Evolutionary conservation across 2,888 invertebrate species (phyloP).

Genomic region (Salpingus planirostris): DNA sequence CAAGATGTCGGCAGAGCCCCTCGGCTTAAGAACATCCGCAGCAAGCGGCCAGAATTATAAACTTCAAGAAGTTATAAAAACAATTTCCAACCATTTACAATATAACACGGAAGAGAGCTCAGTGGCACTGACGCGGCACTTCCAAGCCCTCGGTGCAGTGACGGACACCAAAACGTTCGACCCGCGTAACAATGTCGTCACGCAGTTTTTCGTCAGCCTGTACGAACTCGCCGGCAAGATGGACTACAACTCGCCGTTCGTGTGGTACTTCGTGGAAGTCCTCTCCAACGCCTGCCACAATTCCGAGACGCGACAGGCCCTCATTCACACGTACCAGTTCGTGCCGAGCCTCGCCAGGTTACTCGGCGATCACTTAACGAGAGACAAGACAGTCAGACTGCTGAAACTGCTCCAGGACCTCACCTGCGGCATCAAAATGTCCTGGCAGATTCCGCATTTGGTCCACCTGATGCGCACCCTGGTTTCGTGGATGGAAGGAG

Average conservation of each 20-base stretch:
- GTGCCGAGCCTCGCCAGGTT: conserved; percentile 55
- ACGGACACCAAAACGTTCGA: conserved; percentile 59
- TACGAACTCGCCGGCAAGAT: conserved; percentile 55
- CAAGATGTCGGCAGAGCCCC: too few relatives aligned
- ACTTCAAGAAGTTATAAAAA: too few relatives aligned
- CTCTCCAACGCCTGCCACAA: conserved; percentile 55
- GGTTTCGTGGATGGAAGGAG: conserved; percentile 55
- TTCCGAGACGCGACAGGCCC: conserved; percentile 50
- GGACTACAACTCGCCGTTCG: conserved; percentile 48
- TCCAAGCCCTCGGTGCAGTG: conserved; percentile 45
- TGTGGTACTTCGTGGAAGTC: conserved; percentile 60
- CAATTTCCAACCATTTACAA: too few relatives aligned
- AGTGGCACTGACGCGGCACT: too few relatives aligned
- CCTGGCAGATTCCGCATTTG: conserved; percentile 72
- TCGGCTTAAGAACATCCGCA: too few relatives aligned
- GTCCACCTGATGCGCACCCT: conserved; percentile 57
- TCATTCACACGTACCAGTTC: conserved; percentile 63
- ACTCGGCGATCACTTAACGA: conserved; percentile 50
- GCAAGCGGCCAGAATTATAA: too few relatives aligned
- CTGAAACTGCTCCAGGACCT: conserved; percentile 62
- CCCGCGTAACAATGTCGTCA: conserved; percentile 53
- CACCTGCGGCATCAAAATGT: conserved; percentile 69
- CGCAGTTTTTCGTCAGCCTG: conserved; percentile 59
- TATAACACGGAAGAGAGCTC: too few relatives aligned
- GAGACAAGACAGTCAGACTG: conserved; percentile 55